Percentiles rank a stretch among this genome's conserved stretches.
Evolutionary conservation across 2,113 vertebrate species (phyloP).

Genomic region (Fukomys damarensis): DNA sequence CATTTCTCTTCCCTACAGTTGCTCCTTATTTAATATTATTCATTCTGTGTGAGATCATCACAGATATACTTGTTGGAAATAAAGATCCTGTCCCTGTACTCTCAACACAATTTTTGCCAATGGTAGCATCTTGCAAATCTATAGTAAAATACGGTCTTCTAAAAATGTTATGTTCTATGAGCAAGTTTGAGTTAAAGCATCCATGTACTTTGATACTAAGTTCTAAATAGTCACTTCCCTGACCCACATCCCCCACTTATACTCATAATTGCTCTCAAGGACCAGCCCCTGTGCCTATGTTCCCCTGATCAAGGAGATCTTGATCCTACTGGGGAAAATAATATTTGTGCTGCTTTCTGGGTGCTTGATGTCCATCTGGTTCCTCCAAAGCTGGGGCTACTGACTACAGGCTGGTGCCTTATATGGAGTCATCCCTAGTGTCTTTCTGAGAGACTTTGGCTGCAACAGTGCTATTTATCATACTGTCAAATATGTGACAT

Average conservation of each 20-base stretch:
- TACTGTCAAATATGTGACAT: not conserved
- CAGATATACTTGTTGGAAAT: not conserved
- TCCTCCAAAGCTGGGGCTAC: not conserved
- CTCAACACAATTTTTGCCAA: not conserved
- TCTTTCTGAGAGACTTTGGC: not conserved
- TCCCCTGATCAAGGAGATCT: not conserved
- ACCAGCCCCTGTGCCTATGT: not conserved
- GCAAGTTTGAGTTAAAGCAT: not conserved
- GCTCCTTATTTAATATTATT: not conserved
- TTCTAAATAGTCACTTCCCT: not conserved
- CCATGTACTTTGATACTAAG: not conserved
- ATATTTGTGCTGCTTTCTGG: not conserved
- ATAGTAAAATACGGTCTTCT: not conserved
- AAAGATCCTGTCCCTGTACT: not conserved
- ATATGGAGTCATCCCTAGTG: too few relatives aligned
- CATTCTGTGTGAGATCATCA: not conserved
- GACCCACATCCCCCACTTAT: rapidly evolving
- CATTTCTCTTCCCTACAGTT: not conserved
- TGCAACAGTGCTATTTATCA: not conserved
- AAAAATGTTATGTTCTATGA: not conserved
- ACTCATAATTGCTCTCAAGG: not conserved
- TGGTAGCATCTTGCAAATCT: not conserved
- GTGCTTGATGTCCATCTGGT: not conserved
- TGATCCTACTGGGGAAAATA: not conserved
- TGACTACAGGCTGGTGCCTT: too few relatives aligned